Evolutionary conservation across 2,113 vertebrate species (phyloP).

Genomic region (Piaya cayana): DNA sequence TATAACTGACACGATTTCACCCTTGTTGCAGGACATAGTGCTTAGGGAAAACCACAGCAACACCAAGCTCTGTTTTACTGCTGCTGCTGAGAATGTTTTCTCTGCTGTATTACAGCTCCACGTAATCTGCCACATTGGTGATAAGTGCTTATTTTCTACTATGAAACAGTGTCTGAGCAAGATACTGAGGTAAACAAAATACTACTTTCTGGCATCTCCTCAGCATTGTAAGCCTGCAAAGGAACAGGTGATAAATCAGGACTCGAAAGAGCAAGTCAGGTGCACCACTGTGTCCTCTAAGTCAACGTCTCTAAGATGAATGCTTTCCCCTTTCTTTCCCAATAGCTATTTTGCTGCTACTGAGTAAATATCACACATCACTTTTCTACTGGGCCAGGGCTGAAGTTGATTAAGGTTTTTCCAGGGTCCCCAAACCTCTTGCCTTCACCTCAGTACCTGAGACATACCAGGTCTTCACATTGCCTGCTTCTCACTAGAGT

Average conservation of each 20-base stretch:
- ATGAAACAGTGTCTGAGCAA: background rate
- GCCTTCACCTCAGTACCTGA: background rate
- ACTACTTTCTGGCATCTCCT: background rate
- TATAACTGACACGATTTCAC: conserved; percentile 31
- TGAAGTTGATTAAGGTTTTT: background rate
- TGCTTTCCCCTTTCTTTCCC: background rate
- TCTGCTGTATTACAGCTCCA: background rate
- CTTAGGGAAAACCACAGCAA: background rate
- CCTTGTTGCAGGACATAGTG: background rate
- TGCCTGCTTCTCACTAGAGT: background rate
- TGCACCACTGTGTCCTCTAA: background rate
- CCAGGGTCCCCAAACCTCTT: background rate
- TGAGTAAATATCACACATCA: background rate
- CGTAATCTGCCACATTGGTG: background rate
- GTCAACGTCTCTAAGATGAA: background rate
- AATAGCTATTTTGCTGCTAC: background rate
- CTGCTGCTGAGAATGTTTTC: background rate
- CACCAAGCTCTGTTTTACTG: background rate
- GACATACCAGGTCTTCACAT: background rate
- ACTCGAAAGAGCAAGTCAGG: background rate
- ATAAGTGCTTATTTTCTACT: background rate
- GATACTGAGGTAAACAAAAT: background rate
- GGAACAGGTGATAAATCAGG: background rate
- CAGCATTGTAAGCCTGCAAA: background rate
- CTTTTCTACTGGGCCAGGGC: background rate